These are phyloP conservation scores for Tetragnatha montana DNA, from an alignment of 2,888 invertebrate genomes.

Conservation along the genomic window DNA sequence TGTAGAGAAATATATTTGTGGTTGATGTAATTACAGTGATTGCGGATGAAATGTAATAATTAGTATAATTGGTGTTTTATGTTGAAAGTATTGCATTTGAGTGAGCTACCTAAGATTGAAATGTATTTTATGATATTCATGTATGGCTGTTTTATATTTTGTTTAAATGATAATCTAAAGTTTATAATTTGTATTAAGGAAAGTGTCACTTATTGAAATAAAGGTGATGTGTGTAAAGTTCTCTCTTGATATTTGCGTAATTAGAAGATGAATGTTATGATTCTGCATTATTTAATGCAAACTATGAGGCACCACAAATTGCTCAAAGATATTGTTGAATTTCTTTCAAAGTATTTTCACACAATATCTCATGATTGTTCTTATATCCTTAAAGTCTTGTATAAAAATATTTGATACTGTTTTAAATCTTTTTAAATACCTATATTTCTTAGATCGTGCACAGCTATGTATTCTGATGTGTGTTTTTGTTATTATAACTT, in stretches of 20 bases:
- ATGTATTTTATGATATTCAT: background rate
- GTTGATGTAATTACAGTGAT: too few relatives aligned
- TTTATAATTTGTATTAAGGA: background rate
- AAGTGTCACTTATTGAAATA: background rate
- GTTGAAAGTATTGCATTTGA: too few relatives aligned
- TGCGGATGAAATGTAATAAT: too few relatives aligned
- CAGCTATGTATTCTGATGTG: background rate
- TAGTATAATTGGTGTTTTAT: too few relatives aligned
- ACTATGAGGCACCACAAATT: slow-evolving; percentile 31
- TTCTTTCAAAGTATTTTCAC: slow-evolving; percentile 13
- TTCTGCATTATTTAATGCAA: slow-evolving; percentile 10
- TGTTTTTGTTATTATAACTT: background rate
- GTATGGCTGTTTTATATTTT: background rate
- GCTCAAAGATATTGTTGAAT: slow-evolving; percentile 30
- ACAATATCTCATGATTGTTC: slow-evolving; percentile 3
- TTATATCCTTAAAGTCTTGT: slow-evolving; percentile 13
- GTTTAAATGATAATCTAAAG: background rate
- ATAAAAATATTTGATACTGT: slow-evolving; percentile 9
- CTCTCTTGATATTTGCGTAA: background rate
- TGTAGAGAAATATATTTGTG: too few relatives aligned
- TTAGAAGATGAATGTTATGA: background rate
- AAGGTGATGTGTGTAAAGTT: background rate
- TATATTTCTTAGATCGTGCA: background rate
- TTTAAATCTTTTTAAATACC: background rate
- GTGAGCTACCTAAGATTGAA: too few relatives aligned